phyloP scores from a whole-genome alignment of 1,140 invertebrate species.

The Aphidius gifuensis region DNA sequence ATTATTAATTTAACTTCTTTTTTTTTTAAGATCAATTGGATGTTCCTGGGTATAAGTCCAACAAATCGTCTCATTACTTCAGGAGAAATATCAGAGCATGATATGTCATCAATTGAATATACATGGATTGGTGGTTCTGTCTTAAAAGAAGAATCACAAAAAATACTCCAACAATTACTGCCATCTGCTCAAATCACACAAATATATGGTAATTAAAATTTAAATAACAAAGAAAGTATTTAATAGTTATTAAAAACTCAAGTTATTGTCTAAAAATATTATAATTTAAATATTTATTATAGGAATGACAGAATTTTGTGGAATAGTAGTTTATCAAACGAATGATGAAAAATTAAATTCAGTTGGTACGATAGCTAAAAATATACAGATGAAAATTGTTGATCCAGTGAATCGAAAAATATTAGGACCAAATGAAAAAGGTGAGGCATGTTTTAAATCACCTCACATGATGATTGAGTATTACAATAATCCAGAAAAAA shows the following conservation, averaged over 20 bases:
- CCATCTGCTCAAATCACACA: conserved; percentile 20
- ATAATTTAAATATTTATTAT: conserved; percentile 5
- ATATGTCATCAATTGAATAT: conserved; percentile 27
- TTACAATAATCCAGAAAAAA: conserved; percentile 43
- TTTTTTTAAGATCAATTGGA: conserved; percentile 29
- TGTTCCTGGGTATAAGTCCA: conserved; percentile 28
- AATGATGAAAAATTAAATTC: conserved; percentile 27
- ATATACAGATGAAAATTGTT: conserved; percentile 37
- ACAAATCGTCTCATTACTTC: conserved; percentile 29
- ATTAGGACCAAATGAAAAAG: conserved; percentile 41
- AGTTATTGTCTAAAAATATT: not conserved
- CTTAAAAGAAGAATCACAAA: conserved; percentile 27
- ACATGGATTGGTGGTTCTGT: conserved; percentile 30
- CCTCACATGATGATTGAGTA: conserved; percentile 43
- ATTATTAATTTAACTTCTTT: conserved; percentile 17
- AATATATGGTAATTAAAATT: conserved; percentile 25
- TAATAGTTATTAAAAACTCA: not conserved
- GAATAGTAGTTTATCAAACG: conserved; percentile 7
- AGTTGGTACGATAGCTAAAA: conserved; percentile 31
- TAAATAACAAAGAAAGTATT: not conserved
- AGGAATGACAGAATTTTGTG: conserved; percentile 41
- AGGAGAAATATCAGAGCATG: conserved; percentile 22
- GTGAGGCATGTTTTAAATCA: conserved; percentile 49
- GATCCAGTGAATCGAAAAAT: conserved; percentile 44
- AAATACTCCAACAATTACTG: conserved; percentile 22